Evolutionary conservation across 2,888 invertebrate genomes (phyloP).

Genomic region (Dryococelus australis): DNA sequence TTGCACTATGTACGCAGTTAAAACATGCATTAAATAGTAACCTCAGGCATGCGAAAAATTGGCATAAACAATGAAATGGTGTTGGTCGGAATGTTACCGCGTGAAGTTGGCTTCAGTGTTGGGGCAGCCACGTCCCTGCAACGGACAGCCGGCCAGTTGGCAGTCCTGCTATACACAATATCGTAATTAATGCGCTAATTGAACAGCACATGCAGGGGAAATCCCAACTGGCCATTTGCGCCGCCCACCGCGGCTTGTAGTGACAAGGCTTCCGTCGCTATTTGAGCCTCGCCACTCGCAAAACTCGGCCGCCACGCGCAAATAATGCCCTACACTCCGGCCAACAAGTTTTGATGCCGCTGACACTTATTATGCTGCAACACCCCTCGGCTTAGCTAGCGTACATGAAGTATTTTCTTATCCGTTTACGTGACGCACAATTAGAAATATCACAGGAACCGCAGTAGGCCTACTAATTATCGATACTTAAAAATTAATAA

Average conservation of each 20-base stretch:
- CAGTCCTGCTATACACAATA: constrained; percentile 24
- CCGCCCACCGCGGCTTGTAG: constrained; percentile 23
- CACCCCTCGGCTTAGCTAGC: too few relatives aligned
- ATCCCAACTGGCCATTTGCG: constrained; percentile 30
- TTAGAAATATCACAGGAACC: too few relatives aligned
- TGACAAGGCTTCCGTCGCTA: constrained; percentile 19
- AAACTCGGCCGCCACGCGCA: constrained; percentile 3
- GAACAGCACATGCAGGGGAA: constrained; percentile 18
- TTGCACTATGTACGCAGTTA: too few relatives aligned
- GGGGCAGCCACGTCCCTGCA: neutral
- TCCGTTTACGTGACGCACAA: too few relatives aligned
- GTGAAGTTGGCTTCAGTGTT: neutral
- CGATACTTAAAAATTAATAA: too few relatives aligned
- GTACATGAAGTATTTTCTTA: too few relatives aligned
- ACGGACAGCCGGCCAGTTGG: constrained; percentile 2
- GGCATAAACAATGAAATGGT: neutral
- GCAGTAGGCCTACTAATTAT: too few relatives aligned
- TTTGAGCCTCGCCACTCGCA: neutral
- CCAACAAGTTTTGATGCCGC: neutral
- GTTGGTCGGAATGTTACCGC: neutral
- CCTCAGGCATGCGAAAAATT: too few relatives aligned
- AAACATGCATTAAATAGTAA: too few relatives aligned
- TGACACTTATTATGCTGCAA: neutral
- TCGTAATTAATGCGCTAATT: constrained; percentile 29
- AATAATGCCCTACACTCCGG: neutral